phyloP scores from a whole-genome alignment of 1,140 invertebrate species.

The Neuroterus valhalla region DNA sequence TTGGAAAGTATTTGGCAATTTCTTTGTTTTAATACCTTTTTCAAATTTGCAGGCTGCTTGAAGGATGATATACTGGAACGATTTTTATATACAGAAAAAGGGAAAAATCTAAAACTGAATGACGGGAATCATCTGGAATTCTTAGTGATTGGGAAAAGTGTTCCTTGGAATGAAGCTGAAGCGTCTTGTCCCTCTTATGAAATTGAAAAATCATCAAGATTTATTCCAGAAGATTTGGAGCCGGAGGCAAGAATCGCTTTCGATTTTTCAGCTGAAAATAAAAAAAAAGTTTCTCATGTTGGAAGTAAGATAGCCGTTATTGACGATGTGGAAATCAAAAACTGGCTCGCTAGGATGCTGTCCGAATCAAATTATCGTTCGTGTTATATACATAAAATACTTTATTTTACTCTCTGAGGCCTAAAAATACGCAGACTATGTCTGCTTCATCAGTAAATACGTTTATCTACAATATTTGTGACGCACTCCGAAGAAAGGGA shows the following conservation, averaged over 20 bases:
- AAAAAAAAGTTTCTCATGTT: no score
- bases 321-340: constrained; percentile 30
- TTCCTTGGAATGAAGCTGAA: constrained; percentile 43
- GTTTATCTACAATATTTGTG: no score
- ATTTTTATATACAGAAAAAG: constrained; percentile 31
- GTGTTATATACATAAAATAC: no score
- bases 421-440: no score
- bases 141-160: constrained; percentile 44
- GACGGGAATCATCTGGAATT: constrained; percentile 36
- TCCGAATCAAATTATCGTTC: constrained; percentile 51
- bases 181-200: constrained; percentile 38
- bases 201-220: constrained; percentile 23
- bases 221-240: no score
- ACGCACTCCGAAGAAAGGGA: no score
- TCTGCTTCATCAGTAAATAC: no score
- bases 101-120: neutral
- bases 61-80: constrained; percentile 35
- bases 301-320: constrained; percentile 19
- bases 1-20: no score
- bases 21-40: no score
- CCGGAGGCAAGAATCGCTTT: no score
- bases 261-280: no score
- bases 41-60: neutral
- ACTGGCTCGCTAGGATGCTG: constrained; percentile 45
- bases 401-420: no score